Evolutionary conservation across 2,113 vertebrate species (phyloP).

Genomic region (Oenanthe oenanthe): DNA sequence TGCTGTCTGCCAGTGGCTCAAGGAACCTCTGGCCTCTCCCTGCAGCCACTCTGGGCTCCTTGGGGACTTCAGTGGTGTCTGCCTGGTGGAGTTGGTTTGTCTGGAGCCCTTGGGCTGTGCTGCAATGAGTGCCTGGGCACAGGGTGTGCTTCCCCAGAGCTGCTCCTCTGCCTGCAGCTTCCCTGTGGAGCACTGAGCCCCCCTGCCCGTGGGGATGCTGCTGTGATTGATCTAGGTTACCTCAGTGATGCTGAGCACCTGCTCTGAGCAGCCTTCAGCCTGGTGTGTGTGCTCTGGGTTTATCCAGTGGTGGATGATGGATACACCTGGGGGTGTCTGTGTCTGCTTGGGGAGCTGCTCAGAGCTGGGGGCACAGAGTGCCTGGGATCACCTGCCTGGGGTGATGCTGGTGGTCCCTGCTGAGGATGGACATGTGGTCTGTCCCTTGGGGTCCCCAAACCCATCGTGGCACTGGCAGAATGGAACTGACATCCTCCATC

Average conservation of each 20-base stretch:
- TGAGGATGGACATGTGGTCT: fast-evolving
- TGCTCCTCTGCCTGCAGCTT: not conserved
- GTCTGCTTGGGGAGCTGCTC: not conserved
- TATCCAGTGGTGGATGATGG: fast-evolving
- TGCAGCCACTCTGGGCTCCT: fast-evolving
- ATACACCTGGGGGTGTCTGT: too few relatives aligned
- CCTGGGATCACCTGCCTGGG: fast-evolving
- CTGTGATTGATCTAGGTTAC: not conserved
- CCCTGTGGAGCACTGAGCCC: fast-evolving
- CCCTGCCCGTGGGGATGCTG: not conserved
- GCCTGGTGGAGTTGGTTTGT: fast-evolving
- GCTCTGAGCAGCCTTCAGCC: not conserved
- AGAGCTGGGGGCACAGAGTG: not conserved
- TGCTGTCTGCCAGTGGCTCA: fast-evolving
- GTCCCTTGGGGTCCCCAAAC: not conserved
- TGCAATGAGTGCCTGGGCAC: not conserved
- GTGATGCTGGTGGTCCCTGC: fast-evolving
- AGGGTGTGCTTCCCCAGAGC: not conserved
- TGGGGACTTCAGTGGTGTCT: not conserved
- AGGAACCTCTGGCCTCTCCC: not conserved
- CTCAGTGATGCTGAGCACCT: fast-evolving
- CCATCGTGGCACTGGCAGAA: not conserved
- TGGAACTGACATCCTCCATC: not conserved
- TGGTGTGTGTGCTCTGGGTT: fast-evolving
- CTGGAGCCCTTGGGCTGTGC: not conserved